These are phyloP conservation scores for Nudaria mundana DNA, from an alignment of 2,888 invertebrate genomes.

Conservation along the genomic window DNA sequence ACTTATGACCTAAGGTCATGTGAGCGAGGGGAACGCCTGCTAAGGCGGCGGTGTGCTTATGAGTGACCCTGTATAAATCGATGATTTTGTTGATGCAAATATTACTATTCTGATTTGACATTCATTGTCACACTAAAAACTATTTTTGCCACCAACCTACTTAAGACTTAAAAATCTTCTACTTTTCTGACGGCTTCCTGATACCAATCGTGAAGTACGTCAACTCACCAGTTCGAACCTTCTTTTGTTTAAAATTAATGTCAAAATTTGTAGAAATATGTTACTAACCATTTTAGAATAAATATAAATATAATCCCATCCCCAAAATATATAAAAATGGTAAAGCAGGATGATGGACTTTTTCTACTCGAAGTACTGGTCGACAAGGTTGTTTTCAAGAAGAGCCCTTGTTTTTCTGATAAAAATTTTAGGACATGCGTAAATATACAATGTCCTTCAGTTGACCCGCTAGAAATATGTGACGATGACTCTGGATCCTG, in stretches of 20 bases:
- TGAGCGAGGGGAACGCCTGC: no score
- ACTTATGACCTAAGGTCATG: no score
- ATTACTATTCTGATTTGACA: no score
- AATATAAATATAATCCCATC: conserved; percentile 51
- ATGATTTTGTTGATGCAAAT: no score
- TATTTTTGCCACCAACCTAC: neutral
- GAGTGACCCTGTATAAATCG: no score
- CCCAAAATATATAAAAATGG: conserved; percentile 49
- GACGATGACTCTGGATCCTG: conserved; percentile 79
- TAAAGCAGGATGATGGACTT: conserved; percentile 78
- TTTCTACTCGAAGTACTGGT: conserved; percentile 84
- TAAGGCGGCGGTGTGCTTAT: no score
- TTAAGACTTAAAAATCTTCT: neutral
- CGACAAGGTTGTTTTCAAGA: conserved; percentile 69
- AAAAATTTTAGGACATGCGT: conserved; percentile 81
- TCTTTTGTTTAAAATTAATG: conserved; percentile 43
- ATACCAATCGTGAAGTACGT: no score
- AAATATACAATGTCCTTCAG: conserved; percentile 80
- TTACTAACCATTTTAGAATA: conserved; percentile 24
- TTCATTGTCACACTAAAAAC: no score
- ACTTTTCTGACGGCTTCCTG: neutral
- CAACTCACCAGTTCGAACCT: no score
- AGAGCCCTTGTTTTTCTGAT: conserved; percentile 68
- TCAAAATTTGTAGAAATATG: conserved; percentile 41
- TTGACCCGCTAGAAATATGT: conserved; percentile 82